Percentiles rank a stretch among this genome's conserved stretches.
phyloP scores from a whole-genome alignment of 2,797 vertebrate species.

The Danio jaintianensis region DNA sequence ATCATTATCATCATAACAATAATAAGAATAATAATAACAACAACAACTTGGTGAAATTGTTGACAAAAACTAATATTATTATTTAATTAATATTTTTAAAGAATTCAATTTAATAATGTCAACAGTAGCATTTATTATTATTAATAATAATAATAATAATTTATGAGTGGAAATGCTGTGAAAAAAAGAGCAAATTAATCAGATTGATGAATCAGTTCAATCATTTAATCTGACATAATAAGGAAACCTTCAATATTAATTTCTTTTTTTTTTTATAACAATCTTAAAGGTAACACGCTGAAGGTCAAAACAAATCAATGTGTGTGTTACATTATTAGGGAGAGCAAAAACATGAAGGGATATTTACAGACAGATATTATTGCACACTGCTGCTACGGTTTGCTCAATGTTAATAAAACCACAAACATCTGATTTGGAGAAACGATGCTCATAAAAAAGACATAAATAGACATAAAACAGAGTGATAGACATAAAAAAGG shows the following conservation, averaged over 20 bases:
- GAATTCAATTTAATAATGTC: too few relatives aligned
- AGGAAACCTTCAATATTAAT: not conserved
- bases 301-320: not conserved
- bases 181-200: too few relatives aligned
- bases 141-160: too few relatives aligned
- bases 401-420: not conserved
- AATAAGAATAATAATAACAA: too few relatives aligned
- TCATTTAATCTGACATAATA: too few relatives aligned
- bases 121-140: too few relatives aligned
- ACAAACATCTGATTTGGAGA: not conserved
- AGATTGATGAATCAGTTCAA: too few relatives aligned
- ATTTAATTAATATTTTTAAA: too few relatives aligned
- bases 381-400: constrained; percentile 1
- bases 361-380: constrained; percentile 17
- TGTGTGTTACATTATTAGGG: not conserved
- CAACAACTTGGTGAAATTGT: too few relatives aligned
- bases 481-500: not conserved
- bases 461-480: not conserved
- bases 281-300: not conserved
- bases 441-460: not conserved
- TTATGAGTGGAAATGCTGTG: too few relatives aligned
- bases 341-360: not conserved
- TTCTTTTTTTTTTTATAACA: not conserved
- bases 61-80: too few relatives aligned
- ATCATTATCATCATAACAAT: too few relatives aligned